Conservation (phyloP, 2,888 invertebrate species). For the Leptothorax acervorum region DNA sequence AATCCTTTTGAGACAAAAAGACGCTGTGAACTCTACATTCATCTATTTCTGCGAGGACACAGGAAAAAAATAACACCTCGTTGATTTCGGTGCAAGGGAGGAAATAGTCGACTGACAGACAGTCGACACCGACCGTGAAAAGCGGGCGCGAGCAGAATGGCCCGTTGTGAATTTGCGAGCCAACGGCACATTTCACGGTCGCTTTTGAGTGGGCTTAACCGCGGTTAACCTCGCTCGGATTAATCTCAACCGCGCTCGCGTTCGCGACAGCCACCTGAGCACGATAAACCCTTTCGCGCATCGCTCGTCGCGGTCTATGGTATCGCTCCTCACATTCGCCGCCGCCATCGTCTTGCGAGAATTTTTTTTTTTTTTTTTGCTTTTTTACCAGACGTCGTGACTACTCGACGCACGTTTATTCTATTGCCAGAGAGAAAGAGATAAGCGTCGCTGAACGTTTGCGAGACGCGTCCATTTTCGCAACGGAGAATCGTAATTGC, state of each 20-base stretch:
- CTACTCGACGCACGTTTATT: slow-evolving; percentile 65
- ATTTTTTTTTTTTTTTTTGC: slow-evolving; percentile 40
- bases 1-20: slow-evolving; percentile 65
- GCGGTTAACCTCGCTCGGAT: slow-evolving; percentile 77
- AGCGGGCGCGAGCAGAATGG: slow-evolving; percentile 38
- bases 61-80: slow-evolving; percentile 58
- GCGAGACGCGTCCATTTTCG: slow-evolving; percentile 43
- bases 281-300: slow-evolving; percentile 73
- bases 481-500: slow-evolving; percentile 50
- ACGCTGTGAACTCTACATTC: not conserved
- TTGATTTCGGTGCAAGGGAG: slow-evolving; percentile 73
- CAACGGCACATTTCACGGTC: slow-evolving; percentile 58
- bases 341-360: slow-evolving; percentile 57
- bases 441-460: slow-evolving; percentile 41
- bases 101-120: slow-evolving; percentile 65
- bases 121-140: slow-evolving; percentile 62
- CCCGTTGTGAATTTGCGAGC: slow-evolving; percentile 46
- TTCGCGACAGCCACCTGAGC: slow-evolving; percentile 71
- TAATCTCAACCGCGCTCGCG: slow-evolving; percentile 77
- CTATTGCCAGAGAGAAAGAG: slow-evolving; percentile 26
- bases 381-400: slow-evolving; percentile 45
- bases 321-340: slow-evolving; percentile 26
- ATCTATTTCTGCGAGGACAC: not conserved
- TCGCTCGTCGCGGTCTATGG: slow-evolving; percentile 68
- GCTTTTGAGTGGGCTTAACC: slow-evolving; percentile 75